Base-by-base conservation (phyloP, 2,113 vertebrate species). In the Ammodramus savannarum region DNA sequence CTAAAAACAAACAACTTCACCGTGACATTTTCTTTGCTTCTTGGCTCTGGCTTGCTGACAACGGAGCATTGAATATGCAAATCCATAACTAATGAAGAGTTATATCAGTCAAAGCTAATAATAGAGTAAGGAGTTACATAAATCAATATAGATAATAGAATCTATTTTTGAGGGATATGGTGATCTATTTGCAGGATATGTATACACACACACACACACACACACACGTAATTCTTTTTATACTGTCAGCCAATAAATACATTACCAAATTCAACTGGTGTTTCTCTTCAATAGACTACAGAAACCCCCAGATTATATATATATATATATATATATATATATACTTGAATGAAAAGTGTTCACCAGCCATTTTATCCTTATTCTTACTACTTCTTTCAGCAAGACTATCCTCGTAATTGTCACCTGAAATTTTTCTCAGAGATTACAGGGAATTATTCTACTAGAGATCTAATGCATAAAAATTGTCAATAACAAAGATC, bases 131-230 rank as follows among this genome's bases (percentile, higher is more conserved):
- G 32, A 90, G 51, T 93, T 93, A 75, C 54, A 89, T 89, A 92
- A 92, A 93, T 94, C 82, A 95, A 80, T 87, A 94, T 13, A 92
- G 83, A 92, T 65, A 95, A 95, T 78, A 85, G 32, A 93, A 66
- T 80, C 58, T 69, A 51, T 87, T 87, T 89, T 78, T 76, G 7
- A 80, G 54, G 36, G 36, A 4, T 73, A 62, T 23, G n/a, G 27
- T 54, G 59, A 87, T 68, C 26, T 79, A 49, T 90, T 92, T 93
- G 43, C 31, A 92, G 62, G 38, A 86, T 2, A 71, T 23, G 58
- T 58, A 54, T 34, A 44, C 8, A 58, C 10, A 34, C 29, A 27
- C 20, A 62, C 4, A 21, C 11, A 66, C 7, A 46, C 26, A n/a
- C 32, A 63, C 4, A 23, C 39, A 32, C 8, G 10, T 75, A 90